Evolutionary conservation across 2,888 invertebrate genomes (phyloP), one percentile per base, ranked within the genome.

Genomic region (Hetaerina titia): DNA sequence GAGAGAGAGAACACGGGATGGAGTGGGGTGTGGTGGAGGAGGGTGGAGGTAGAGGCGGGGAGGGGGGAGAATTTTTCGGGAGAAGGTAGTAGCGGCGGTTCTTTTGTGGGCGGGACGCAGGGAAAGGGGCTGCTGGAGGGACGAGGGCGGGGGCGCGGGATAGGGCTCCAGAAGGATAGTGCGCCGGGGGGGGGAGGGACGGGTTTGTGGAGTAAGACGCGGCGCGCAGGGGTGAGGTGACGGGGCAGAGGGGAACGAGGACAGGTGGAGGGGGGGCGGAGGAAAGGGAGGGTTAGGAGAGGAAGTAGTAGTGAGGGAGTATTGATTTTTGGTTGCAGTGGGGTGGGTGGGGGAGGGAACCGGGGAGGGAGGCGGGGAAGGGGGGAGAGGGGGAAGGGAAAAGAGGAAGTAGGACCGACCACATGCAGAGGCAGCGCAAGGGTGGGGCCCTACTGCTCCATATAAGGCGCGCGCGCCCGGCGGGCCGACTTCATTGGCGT

Each of bases 271-370:
- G 69, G n/a, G 22, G n/a, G 81, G 31, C 31, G 81, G 31, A 31
- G 15, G 5, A 31, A 31, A 11, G 81, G 69, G 31, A 31, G 81
- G 81, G 81, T 81, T 81, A 81, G 81, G 81, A 81, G 81, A 81
- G 81, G 81, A 81, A 81, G 81, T 81, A 81, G 81, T 81, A 81
- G 81, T 81, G 81, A 81, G 81, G 81, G 81, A 81, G 81, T 81
- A 81, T 81, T 81, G 81, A 81, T 81, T 81, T 81, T 81, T 81
- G 81, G 81, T 81, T 81, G 81, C 81, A 81, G 81, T 81, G 81
- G 81, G 81, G 81, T 81, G 81, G 81, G 81, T 31, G 81, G 81
- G 19, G 81, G 81, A 22, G 81, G 81, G 22, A 13, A 25, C 8
- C 13, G 22, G 11, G 69, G n/a, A 2, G 69, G 69, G 69, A 69